Evolutionary conservation across 2,888 invertebrate species (phyloP).

Genomic region (Drosophila putrida): DNA sequence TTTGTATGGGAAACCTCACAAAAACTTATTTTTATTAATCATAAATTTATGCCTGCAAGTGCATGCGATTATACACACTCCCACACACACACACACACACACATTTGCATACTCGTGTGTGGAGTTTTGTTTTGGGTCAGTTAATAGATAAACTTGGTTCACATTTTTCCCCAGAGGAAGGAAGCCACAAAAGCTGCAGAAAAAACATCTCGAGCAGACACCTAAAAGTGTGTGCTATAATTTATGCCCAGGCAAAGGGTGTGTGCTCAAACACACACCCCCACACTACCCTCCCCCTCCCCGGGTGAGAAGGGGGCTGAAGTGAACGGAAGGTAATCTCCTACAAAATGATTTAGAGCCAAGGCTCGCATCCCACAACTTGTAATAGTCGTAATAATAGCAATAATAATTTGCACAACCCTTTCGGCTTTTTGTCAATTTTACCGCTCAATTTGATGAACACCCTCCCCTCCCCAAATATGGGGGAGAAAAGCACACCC

Average conservation of each 20-base stretch:
- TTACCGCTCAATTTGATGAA: conserved; percentile 71
- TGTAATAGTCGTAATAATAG: conserved; percentile 71
- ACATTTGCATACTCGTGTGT: conserved; percentile 5
- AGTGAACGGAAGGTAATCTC: conserved; percentile 42
- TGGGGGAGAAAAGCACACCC: neutral
- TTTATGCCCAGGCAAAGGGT: conserved; percentile 44
- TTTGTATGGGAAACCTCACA: conserved; percentile 8
- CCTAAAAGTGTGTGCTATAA: conserved; percentile 49
- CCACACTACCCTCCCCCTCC: neutral
- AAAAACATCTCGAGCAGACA: conserved; percentile 42
- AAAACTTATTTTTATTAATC: conserved; percentile 73
- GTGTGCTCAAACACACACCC: neutral
- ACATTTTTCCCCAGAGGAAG: neutral
- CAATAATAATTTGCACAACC: conserved; percentile 77
- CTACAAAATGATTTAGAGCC: conserved; percentile 62
- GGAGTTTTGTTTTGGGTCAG: conserved; percentile 45
- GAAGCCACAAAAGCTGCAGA: conserved; percentile 30
- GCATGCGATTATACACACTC: conserved; percentile 17
- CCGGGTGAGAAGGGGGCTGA: neutral
- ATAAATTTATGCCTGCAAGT: conserved; percentile 66
- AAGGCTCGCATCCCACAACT: conserved; percentile 29
- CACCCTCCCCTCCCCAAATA: neutral
- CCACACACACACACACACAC: neutral
- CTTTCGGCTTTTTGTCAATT: conserved; percentile 66
- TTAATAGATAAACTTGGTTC: conserved; percentile 23